Conservation (phyloP, 2,113 vertebrate genomes). For the Artemisiospiza belli region DNA sequence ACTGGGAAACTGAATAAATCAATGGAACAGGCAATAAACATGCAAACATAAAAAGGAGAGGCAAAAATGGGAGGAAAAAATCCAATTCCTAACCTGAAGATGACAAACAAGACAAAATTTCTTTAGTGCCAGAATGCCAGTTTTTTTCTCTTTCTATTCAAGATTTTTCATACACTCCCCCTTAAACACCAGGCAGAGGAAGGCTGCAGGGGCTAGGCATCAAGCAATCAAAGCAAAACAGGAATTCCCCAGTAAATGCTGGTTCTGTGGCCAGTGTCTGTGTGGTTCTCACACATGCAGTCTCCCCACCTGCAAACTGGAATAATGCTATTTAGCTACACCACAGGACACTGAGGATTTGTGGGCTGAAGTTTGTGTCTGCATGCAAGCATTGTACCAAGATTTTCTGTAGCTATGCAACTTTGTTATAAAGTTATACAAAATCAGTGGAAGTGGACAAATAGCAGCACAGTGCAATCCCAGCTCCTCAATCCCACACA, state of each 20-base stretch:
- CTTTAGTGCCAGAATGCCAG: not conserved
- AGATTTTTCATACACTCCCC: not conserved
- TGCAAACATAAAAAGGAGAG: not conserved
- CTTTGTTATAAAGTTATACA: not conserved
- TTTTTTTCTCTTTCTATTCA: not conserved
- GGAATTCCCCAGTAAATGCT: not conserved
- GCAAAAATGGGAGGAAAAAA: not conserved
- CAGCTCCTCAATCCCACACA: not conserved
- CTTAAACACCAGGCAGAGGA: not conserved
- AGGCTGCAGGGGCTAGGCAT: not conserved
- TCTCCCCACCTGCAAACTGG: not conserved
- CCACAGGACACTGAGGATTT: not conserved
- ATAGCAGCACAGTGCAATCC: not conserved
- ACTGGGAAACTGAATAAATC: not conserved
- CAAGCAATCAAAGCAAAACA: not conserved
- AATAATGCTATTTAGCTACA: not conserved
- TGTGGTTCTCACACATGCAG: not conserved
- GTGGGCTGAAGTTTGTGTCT: not conserved
- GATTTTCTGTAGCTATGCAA: constrained; percentile 32
- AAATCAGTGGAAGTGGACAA: not conserved
- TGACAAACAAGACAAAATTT: not conserved
- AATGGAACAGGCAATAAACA: not conserved
- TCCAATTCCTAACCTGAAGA: not conserved
- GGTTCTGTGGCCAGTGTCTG: not conserved
- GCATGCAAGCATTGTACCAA: not conserved